Evolutionary conservation across 2,797 vertebrate genomes (phyloP).

Genomic region (Gallinago stenura): DNA sequence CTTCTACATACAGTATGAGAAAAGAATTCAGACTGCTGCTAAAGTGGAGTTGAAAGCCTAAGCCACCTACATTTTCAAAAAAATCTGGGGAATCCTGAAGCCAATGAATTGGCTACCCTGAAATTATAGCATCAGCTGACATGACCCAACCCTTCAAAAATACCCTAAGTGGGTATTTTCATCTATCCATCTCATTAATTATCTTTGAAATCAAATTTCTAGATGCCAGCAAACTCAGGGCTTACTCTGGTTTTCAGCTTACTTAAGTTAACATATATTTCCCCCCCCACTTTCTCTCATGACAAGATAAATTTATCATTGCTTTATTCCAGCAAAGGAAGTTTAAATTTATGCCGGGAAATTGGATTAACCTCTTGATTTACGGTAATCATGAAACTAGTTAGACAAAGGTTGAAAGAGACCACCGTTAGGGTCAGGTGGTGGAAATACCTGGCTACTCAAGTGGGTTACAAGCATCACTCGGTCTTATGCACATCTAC

Average conservation of each 20-base stretch:
- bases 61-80: fast-evolving
- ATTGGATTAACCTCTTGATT: not conserved
- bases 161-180: not conserved
- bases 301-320: not conserved
- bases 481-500: fast-evolving
- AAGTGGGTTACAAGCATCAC: not conserved
- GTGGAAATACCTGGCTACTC: not conserved
- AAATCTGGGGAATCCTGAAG: not conserved
- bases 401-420: not conserved
- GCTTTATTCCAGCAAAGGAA: not conserved
- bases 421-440: not conserved
- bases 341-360: not conserved
- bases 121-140: not conserved
- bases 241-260: not conserved
- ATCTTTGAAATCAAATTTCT: not conserved
- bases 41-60: not conserved
- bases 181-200: not conserved
- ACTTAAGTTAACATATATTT: fast-evolving
- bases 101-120: fast-evolving
- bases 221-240: fast-evolving
- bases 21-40: not conserved
- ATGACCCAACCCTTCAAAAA: not conserved
- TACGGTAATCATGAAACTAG: not conserved
- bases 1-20: fast-evolving
- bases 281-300: no score